These are phyloP conservation scores for Idaea biselata DNA, from an alignment of 2,888 invertebrate species.

Conservation along the genomic window DNA sequence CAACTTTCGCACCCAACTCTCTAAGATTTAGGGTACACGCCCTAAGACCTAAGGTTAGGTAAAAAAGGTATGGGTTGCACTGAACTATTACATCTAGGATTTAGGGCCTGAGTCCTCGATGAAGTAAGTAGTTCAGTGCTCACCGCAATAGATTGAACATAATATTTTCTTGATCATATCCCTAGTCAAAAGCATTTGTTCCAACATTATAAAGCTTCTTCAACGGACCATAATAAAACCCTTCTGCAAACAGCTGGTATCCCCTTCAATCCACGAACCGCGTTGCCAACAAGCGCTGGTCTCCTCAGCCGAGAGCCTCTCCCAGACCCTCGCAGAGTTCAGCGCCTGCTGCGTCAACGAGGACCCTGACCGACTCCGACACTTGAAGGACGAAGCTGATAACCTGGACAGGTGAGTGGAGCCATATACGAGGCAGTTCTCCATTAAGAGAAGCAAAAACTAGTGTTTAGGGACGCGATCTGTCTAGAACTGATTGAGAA, in stretches of 20 bases:
- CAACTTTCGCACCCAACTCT: no score
- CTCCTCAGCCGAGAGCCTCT: slow-evolving; percentile 43
- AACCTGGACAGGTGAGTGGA: slow-evolving; percentile 26
- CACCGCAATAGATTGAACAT: no score
- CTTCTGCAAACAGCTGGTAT: slow-evolving; percentile 44
- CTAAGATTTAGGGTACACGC: no score
- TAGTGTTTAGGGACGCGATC: neutral
- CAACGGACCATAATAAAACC: neutral
- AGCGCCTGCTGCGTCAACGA: slow-evolving; percentile 40
- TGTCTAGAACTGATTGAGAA: no score
- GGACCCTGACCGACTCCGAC: slow-evolving; percentile 27
- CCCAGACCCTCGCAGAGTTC: slow-evolving; percentile 37
- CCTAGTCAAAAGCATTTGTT: no score
- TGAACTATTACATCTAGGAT: no score
- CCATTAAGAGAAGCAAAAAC: neutral
- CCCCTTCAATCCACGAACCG: slow-evolving; percentile 51
- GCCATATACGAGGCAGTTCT: slow-evolving; percentile 18
- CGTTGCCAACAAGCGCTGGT: slow-evolving; percentile 47
- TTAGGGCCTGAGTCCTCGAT: no score
- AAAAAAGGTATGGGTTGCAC: no score
- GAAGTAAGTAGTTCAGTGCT: no score
- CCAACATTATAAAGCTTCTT: no score
- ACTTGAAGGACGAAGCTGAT: slow-evolving; percentile 21
- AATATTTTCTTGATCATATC: no score
- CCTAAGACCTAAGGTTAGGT: no score